Percentiles rank a stretch among this genome's conserved stretches.
These are phyloP conservation scores for Muscicapa adusta DNA, from an alignment of 2,113 vertebrate genomes.

Conservation along the genomic window DNA sequence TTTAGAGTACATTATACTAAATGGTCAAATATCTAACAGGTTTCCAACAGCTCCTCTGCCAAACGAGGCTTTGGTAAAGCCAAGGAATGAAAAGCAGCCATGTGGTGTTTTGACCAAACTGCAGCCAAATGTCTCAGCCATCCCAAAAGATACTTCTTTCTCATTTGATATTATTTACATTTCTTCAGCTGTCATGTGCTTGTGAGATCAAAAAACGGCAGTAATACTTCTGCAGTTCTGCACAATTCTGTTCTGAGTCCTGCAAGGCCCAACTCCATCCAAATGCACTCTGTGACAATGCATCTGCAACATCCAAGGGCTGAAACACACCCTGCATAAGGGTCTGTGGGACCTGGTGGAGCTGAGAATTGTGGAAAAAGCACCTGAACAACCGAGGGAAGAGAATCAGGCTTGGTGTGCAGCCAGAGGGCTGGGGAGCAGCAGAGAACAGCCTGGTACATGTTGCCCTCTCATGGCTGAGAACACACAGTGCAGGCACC, in stretches of 20 bases:
- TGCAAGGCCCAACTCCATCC: background rate
- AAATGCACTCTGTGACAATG: accelerated
- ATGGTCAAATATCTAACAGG: background rate
- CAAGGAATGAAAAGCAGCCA: background rate
- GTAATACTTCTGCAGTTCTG: background rate
- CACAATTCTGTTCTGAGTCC: background rate
- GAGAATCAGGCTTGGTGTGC: background rate
- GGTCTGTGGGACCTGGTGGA: background rate
- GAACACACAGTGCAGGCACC: background rate
- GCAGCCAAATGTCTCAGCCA: background rate
- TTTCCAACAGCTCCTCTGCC: background rate
- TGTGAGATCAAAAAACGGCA: background rate
- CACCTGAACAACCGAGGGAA: background rate
- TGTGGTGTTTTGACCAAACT: background rate
- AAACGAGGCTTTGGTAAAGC: background rate
- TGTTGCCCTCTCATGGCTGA: conserved; percentile 61
- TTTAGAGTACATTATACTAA: background rate
- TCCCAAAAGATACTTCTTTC: background rate
- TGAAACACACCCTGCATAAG: background rate
- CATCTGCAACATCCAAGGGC: background rate
- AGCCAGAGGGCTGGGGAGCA: background rate
- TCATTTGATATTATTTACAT: background rate
- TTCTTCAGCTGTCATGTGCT: background rate
- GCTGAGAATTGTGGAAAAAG: background rate
- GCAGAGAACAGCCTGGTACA: background rate